Base-by-base conservation (phyloP, 1,140 invertebrate species). In the Drosophila pseudoananassae region DNA sequence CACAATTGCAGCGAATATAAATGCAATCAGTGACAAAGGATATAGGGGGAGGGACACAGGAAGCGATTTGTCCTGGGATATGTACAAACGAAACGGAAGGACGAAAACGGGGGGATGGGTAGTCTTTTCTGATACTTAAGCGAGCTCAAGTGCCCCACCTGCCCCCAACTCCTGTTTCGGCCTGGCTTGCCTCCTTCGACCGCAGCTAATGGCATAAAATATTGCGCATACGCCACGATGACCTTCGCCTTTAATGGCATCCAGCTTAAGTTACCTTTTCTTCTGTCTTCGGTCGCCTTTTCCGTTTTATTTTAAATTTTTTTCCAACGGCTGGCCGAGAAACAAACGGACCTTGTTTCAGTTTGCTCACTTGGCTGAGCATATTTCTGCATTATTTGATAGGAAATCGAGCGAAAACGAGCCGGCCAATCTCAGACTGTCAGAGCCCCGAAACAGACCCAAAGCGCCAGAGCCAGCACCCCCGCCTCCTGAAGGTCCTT, bases 321-420 rank as follows among this genome's bases (percentile, higher is more conserved):
- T 36, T 69, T 55, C 52, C 56, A 56, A 56, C 12, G 59, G 52
- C 59, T 55, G 59, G 33, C 8, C 36, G 25, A 43, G 25, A 43
- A 17, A 45, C 38, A 27, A 61, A 61, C 25, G 50, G 33, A 38
- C 40, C 40, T 69, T 55, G 31, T 55, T 50, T 54, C 12, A 10
- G 23, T 29, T 38, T 23, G 12, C 33, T 33, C 64, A 58, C 52
- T 69, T 73, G 40, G 49, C 49, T 55, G 40, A 40, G 58, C 61
- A 83, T 83, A 83, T 83, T 83, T 83, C 75, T 78, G 79, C 79
- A 83, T 83, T 83, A 83, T 83, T 83, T 83, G 64, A 68, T 72
- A 74, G 75, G 78, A 66, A 78, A 74, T 68, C 78, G 58, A 81
- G 65, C 78, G 76, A 78, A 46, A 71, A 59, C 33, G 25, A 47